Base-by-base conservation (phyloP, 2,888 invertebrate genomes). In the Idaea dimidiata region DNA sequence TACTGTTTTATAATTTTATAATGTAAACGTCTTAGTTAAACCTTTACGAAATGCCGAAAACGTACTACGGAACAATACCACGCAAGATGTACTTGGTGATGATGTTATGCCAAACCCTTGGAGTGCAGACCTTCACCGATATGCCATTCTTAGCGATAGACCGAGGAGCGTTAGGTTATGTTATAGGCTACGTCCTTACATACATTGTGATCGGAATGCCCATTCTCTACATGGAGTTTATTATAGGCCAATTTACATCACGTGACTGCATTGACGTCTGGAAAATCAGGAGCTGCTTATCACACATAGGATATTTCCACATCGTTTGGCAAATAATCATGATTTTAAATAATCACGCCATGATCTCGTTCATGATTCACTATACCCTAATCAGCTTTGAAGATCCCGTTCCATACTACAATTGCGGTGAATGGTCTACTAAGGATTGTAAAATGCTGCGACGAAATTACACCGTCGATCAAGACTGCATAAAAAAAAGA, bases 321-420 rank as follows among this genome's bases (percentile, higher is more conserved):
- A 59, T 87, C 14, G 10, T 79, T 0, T 87, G 84, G 81, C 91
- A 91, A 75, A 32, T 82, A 1, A 0, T 78, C 0, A 65, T 74
- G 18, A 62, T 83, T 0, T 18, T 87, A 1, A 78, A 80, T 61
- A 84, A 83, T 56, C 89, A 89, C 65, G 67, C 72, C 0, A 58
- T 77, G 6, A 73, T 78, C n/a, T 70, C 86, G 0, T 89, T 88
- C 57, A 60, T 79, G 1, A 58, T 89, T 6, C 89, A 91, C 73
- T 91, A 91, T 62, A 79, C 90, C n/a, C 69, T 91, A 10, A 81
- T 91, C 63, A 87, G 83, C 62, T 89, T 91, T 32, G 89, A 91
- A 71, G 78, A 78, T 17, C 87, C 87, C 0, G 74, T 86, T 31
- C 90, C 89, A 2, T 91, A 80, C 68, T 82, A 82, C 62, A 62